These are phyloP conservation scores for Resseliella maxima DNA, from an alignment of 2,888 invertebrate genomes.

Conservation along the genomic window DNA sequence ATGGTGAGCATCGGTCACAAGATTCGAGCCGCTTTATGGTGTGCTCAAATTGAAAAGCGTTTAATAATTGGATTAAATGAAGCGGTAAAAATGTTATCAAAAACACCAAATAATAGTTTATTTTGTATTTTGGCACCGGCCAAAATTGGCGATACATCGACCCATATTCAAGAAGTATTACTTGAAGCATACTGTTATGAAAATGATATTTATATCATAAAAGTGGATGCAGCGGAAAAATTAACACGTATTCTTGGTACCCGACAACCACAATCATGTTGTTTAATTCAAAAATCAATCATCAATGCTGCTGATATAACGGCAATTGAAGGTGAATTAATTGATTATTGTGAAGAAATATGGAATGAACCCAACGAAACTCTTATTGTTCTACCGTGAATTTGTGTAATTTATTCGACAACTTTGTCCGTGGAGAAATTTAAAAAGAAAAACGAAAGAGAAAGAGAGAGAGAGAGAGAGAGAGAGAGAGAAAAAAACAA, in stretches of 20 bases:
- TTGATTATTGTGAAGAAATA: conserved; percentile 76
- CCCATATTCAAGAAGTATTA: conserved; percentile 82
- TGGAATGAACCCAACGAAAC: conserved; percentile 75
- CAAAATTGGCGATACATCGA: conserved; percentile 78
- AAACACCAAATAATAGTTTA: conserved; percentile 71
- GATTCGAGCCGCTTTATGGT: conserved; percentile 64
- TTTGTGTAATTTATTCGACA: not conserved
- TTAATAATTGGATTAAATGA: conserved; percentile 67
- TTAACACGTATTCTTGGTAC: conserved; percentile 69
- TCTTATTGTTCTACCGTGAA: conserved; percentile 75
- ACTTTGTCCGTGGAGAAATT: not conserved
- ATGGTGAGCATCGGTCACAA: conserved; percentile 32
- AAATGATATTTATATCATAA: conserved; percentile 80
- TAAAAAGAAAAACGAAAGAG: not conserved
- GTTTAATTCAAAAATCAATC: conserved; percentile 67
- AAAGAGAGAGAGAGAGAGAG: no score
- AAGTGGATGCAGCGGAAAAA: conserved; percentile 72
- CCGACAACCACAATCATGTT: conserved; percentile 69
- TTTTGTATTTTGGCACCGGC: conserved; percentile 78
- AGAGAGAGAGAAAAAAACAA: no score
- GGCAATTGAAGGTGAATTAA: conserved; percentile 73
- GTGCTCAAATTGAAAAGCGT: conserved; percentile 66
- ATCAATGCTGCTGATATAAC: conserved; percentile 71
- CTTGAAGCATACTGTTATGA: conserved; percentile 83
- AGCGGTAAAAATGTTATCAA: conserved; percentile 66